Evolutionary conservation across 2,888 invertebrate genomes (phyloP).

Genomic region (Automeris io): DNA sequence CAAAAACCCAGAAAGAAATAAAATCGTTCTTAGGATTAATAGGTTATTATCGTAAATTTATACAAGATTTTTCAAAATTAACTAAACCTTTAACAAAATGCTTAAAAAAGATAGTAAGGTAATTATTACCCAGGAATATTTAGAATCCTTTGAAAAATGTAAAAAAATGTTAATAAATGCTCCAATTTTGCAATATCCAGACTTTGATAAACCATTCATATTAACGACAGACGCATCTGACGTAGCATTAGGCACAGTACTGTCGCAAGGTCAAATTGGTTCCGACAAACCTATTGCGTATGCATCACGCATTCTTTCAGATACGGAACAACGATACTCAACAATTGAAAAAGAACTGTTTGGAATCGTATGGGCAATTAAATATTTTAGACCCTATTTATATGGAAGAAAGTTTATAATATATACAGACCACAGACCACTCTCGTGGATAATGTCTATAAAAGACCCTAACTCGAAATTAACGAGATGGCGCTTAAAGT

Average conservation of each 20-base stretch:
- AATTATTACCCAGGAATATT: conserved; percentile 12
- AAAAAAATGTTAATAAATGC: conserved; percentile 25
- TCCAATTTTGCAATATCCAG: conserved; percentile 36
- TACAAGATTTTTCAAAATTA: conserved; percentile 19
- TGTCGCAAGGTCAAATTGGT: conserved; percentile 25
- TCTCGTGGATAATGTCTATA: conserved; percentile 27
- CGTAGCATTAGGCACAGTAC: conserved; percentile 24
- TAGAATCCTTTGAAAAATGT: conserved; percentile 22
- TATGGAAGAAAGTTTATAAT: no score
- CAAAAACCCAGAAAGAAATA: conserved; percentile 7
- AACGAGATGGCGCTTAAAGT: conserved; percentile 23
- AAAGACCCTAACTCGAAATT: conserved; percentile 30
- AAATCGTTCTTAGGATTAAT: conserved; percentile 3
- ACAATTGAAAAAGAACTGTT: conserved; percentile 39
- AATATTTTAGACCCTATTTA: no score
- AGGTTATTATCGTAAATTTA: conserved; percentile 7
- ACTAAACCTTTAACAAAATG: conserved; percentile 23
- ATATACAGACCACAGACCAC: conserved; percentile 37
- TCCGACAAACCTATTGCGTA: conserved; percentile 23
- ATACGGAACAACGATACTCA: conserved; percentile 20
- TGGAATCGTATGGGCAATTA: neutral
- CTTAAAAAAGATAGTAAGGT: conserved; percentile 20
- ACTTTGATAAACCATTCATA: conserved; percentile 25
- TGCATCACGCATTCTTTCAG: conserved; percentile 21
- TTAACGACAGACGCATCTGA: conserved; percentile 22